Evolutionary conservation across 1,140 invertebrate genomes (phyloP).

Genomic region (Latrodectus geometricus): DNA sequence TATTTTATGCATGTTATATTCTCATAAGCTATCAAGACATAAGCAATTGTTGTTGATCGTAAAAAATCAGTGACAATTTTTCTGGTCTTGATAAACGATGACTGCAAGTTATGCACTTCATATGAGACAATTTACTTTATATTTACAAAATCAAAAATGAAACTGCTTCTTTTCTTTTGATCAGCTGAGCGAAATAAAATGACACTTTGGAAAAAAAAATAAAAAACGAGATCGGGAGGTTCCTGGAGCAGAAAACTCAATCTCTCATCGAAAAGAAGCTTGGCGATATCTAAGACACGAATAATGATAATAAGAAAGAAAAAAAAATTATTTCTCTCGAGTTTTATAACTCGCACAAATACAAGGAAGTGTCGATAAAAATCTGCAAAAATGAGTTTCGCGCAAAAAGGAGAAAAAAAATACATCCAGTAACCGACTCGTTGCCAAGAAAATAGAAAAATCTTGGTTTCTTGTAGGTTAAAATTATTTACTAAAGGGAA

Average conservation of each 20-base stretch:
- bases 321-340: constrained; percentile 2
- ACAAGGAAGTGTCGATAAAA: constrained; percentile 10
- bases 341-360: not conserved
- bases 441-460: constrained; percentile 1
- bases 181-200: constrained; percentile 43
- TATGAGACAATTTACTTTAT: too few species aligned
- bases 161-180: not conserved
- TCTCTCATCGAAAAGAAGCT: not conserved
- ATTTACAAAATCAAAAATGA: too few species aligned
- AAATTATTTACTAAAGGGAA: constrained; percentile 56
- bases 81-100: too few species aligned
- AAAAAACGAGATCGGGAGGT: not conserved
- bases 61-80: too few species aligned
- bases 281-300: not conserved
- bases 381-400: constrained; percentile 51
- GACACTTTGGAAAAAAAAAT: not conserved
- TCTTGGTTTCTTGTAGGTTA: constrained; percentile 34
- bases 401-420: constrained; percentile 11
- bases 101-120: too few species aligned
- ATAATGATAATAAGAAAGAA: not conserved
- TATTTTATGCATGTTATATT: too few species aligned
- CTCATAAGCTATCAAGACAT: too few species aligned
- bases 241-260: not conserved
- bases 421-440: not conserved
- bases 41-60: too few species aligned